These are phyloP conservation scores for Acanthochromis polyacanthus DNA, from an alignment of 2,113 vertebrate species.

Conservation along the genomic window DNA sequence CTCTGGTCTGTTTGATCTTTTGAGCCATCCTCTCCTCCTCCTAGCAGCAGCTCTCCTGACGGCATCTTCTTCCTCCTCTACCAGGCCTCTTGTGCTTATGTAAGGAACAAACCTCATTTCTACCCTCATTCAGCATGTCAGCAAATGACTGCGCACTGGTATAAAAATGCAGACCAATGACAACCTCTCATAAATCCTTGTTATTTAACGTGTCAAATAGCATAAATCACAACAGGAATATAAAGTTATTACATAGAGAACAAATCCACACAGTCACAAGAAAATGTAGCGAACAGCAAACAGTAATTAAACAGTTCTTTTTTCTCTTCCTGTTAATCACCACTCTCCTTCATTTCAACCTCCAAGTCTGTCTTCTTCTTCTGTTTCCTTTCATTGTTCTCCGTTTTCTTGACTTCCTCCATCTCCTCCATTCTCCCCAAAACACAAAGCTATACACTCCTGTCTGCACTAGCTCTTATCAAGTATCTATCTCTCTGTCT, in stretches of 20 bases:
- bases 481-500: conserved; percentile 27
- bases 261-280: neutral
- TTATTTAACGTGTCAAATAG: neutral
- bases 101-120: conserved; percentile 14
- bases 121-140: conserved; percentile 10
- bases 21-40: conserved; percentile 14
- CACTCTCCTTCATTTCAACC: conserved; percentile 1
- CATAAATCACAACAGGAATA: neutral
- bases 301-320: conserved; percentile 4
- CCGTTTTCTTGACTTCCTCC: conserved; percentile 4
- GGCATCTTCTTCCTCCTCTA: neutral
- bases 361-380: neutral
- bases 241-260: neutral
- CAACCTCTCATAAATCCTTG: neutral
- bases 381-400: conserved; percentile 16
- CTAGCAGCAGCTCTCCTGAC: conserved; percentile 2
- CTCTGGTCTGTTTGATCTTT: conserved; percentile 48
- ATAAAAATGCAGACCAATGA: conserved; percentile 8
- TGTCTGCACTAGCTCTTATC: conserved; percentile 44
- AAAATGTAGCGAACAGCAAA: neutral
- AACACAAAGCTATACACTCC: conserved; percentile 20
- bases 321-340: conserved; percentile 23
- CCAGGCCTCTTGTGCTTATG: neutral
- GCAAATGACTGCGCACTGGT: neutral
- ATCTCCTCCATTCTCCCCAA: conserved; percentile 2